These are phyloP conservation scores for Acanthoscelides obtectus DNA, from an alignment of 2,888 invertebrate genomes.

Conservation along the genomic window DNA sequence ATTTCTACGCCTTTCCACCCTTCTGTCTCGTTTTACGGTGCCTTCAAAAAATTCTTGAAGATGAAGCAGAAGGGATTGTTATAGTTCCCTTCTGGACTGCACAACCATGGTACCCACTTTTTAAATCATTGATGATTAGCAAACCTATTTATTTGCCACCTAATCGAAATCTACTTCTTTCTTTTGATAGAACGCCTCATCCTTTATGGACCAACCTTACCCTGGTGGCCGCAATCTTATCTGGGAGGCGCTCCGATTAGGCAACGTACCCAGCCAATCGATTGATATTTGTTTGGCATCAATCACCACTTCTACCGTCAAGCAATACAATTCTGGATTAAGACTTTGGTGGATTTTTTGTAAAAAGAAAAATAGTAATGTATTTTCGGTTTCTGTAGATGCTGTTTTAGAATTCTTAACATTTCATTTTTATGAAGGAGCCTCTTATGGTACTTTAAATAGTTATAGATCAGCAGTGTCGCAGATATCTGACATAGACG, in stretches of 20 bases:
- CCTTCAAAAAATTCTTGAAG: constrained; percentile 1
- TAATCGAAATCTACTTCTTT: constrained; percentile 4
- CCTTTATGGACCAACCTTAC: constrained; percentile 8
- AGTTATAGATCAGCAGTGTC: constrained; percentile 17
- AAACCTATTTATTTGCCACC: constrained; percentile 6
- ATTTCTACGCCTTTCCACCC: constrained; percentile 13
- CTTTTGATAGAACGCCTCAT: constrained; percentile 2
- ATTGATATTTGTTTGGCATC: constrained; percentile 12
- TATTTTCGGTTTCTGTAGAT: constrained; percentile 4
- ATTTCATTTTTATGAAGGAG: constrained; percentile 10
- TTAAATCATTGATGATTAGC: constrained; percentile 6
- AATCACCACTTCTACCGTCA: constrained; percentile 7
- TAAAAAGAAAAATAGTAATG: constrained; percentile 1
- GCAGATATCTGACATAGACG: constrained; percentile 9
- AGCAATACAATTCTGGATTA: not conserved
- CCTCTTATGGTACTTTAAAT: constrained; percentile 19
- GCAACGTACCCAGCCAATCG: constrained; percentile 5
- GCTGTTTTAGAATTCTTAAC: constrained; percentile 12
- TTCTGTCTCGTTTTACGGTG: constrained; percentile 5
- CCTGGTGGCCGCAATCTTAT: constrained; percentile 20
- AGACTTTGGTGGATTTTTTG: not conserved
- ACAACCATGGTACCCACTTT: constrained; percentile 6
- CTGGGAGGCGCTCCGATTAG: constrained; percentile 9
- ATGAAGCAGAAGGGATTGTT: constrained; percentile 1
- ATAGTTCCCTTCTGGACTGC: constrained; percentile 6